A percentile compares a stretch with the other conserved stretches of the same genome.
Conservation (phyloP, 2,888 invertebrate genomes). For the Atrina japonica region DNA sequence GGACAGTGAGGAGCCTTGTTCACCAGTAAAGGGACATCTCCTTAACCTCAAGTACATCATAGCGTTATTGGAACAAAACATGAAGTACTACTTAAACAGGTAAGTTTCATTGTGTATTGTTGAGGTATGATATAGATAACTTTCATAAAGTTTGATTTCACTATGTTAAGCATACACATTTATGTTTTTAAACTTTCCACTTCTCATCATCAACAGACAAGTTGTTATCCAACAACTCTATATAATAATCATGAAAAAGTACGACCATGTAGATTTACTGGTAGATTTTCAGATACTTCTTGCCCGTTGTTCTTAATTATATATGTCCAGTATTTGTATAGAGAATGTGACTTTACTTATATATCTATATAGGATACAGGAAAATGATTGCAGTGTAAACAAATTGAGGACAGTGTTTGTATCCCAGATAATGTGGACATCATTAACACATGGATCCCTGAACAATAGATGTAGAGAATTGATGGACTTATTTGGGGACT, state of each 20-base stretch:
- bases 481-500: constrained; percentile 47
- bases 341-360: too few relatives aligned
- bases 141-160: not conserved
- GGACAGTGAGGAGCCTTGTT: too few relatives aligned
- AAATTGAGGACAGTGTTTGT: constrained; percentile 50
- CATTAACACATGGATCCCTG: constrained; percentile 51
- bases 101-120: too few relatives aligned
- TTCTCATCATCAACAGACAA: too few relatives aligned
- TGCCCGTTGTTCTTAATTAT: too few relatives aligned
- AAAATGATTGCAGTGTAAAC: constrained; percentile 13
- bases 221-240: too few relatives aligned
- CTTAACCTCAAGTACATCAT: constrained; percentile 36
- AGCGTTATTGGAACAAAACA: constrained; percentile 35
- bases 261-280: too few relatives aligned
- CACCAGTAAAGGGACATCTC: not conserved
- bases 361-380: constrained; percentile 24
- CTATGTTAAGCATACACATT: not conserved
- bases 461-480: constrained; percentile 56
- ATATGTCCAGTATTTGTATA: too few relatives aligned
- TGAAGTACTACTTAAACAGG: constrained; percentile 33
- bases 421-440: constrained; percentile 62
- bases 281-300: too few relatives aligned
- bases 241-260: too few relatives aligned
- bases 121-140: too few relatives aligned
- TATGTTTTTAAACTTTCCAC: too few relatives aligned